phyloP scores from a whole-genome alignment of 2,888 invertebrate species.

The Acanthococcus lagerstroemiae region DNA sequence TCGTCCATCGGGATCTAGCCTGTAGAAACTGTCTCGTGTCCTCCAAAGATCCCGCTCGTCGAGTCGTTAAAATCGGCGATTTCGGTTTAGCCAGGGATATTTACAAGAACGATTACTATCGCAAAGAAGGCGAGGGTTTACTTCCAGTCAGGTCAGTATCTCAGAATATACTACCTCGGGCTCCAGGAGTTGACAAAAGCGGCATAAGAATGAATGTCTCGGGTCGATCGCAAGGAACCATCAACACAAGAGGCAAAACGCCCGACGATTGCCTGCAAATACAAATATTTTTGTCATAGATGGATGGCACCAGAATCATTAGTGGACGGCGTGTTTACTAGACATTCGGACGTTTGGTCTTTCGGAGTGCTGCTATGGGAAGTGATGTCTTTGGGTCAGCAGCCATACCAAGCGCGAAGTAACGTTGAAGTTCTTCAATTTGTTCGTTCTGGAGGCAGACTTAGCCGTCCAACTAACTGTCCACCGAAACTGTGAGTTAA shows the following conservation, averaged over 20 bases:
- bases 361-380: constrained; percentile 94
- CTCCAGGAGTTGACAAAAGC: too few species aligned
- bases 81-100: constrained; percentile 94
- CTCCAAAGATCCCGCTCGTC: constrained; percentile 51
- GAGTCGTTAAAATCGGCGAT: constrained; percentile 93
- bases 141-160: constrained; percentile 63
- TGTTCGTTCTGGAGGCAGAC: constrained; percentile 74
- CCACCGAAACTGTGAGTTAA: constrained; percentile 62
- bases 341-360: constrained; percentile 95
- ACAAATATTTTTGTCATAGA: constrained; percentile 35
- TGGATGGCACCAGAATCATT: constrained; percentile 99
- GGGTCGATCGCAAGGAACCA: too few species aligned
- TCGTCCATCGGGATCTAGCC: constrained; percentile 92
- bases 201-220: too few species aligned
- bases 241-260: too few species aligned
- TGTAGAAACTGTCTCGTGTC: constrained; percentile 92
- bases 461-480: constrained; percentile 73
- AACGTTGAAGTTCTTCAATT: constrained; percentile 86
- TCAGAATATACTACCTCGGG: too few species aligned
- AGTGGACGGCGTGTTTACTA: constrained; percentile 90
- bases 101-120: constrained; percentile 94
- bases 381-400: constrained; percentile 88
- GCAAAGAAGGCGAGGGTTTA: constrained; percentile 84
- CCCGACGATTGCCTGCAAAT: too few species aligned
- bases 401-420: constrained; percentile 88